Conservation (phyloP, 2,797 vertebrate genomes). For the Synaphobranchus kaupii region DNA sequence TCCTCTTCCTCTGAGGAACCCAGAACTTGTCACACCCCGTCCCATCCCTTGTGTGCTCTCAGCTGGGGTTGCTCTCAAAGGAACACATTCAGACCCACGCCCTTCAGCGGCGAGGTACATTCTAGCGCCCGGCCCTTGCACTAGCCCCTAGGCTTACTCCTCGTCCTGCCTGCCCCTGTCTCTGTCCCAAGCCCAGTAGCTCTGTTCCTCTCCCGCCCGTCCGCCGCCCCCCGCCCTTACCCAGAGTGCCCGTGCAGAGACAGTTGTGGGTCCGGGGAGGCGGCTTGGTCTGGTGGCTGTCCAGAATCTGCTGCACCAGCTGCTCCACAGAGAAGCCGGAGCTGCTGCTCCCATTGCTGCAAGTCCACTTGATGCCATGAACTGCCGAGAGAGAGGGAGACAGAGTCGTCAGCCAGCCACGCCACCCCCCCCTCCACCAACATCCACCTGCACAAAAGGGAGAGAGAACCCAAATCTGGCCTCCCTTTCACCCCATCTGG, state of each 20-base stretch:
- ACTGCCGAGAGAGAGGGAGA: constrained; percentile 83
- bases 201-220: not conserved
- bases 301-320: constrained; percentile 98
- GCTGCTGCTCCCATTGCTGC: constrained; percentile 99
- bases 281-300: constrained; percentile 99
- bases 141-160: not conserved
- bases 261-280: constrained; percentile 99
- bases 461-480: not conserved
- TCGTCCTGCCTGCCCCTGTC: constrained; percentile 31
- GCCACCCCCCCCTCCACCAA: constrained; percentile 55
- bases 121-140: too few relatives aligned
- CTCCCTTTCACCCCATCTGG: not conserved
- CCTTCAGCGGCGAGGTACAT: too few relatives aligned
- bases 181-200: not conserved
- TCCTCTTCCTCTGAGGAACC: not conserved
- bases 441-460: not conserved
- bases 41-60: not conserved
- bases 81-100: too few relatives aligned
- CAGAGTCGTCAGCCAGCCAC: constrained; percentile 72
- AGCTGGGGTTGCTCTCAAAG: too few relatives aligned
- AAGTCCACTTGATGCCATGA: constrained; percentile 99
- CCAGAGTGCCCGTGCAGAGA: constrained; percentile 98
- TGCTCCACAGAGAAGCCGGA: constrained; percentile 99
- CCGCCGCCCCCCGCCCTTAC: constrained; percentile 77
- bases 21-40: not conserved